A percentile compares a stretch with the other conserved stretches of the same genome.
phyloP scores from a whole-genome alignment of 2,888 invertebrate species.

The Bhutanitis thaidina region DNA sequence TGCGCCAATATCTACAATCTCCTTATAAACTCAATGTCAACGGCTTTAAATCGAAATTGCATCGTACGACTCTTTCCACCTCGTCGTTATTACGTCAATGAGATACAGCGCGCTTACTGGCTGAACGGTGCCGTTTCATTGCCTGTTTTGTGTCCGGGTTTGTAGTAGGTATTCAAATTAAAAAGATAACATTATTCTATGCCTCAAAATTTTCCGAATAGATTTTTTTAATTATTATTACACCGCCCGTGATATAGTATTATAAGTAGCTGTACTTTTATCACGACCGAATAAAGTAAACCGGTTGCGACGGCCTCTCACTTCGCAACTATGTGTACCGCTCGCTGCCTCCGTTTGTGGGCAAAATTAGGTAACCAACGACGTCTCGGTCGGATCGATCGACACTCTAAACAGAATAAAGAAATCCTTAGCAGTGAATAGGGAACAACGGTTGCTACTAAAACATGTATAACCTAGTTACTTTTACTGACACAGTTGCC shows the following conservation, averaged over 20 bases:
- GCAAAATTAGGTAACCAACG: slow-evolving; percentile 77
- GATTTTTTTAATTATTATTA: not conserved
- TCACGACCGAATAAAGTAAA: slow-evolving; percentile 66
- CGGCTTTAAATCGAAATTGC: slow-evolving; percentile 57
- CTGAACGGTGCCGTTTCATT: slow-evolving; percentile 61
- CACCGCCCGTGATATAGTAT: not conserved
- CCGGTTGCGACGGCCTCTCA: slow-evolving; percentile 75
- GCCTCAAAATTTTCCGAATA: slow-evolving; percentile 33
- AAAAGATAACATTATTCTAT: slow-evolving; percentile 33
- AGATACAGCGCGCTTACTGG: slow-evolving; percentile 73
- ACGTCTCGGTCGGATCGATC: slow-evolving; percentile 60
- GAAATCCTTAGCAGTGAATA: slow-evolving; percentile 39
- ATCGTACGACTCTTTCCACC: slow-evolving; percentile 50
- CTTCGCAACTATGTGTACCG: slow-evolving; percentile 65
- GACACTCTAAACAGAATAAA: slow-evolving; percentile 54
- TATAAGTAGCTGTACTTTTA: slow-evolving; percentile 44
- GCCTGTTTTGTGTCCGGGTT: slow-evolving; percentile 71
- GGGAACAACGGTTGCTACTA: slow-evolving; percentile 36
- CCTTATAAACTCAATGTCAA: slow-evolving; percentile 41
- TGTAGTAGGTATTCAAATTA: slow-evolving; percentile 45
- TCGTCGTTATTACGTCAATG: slow-evolving; percentile 74
- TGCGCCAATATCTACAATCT: slow-evolving; percentile 40
- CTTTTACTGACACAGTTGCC: slow-evolving; percentile 20
- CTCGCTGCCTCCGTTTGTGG: slow-evolving; percentile 64
- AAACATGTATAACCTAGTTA: slow-evolving; percentile 1